Conservation (phyloP, 2,888 invertebrate genomes). For the Peribatodes rhomboidaria region DNA sequence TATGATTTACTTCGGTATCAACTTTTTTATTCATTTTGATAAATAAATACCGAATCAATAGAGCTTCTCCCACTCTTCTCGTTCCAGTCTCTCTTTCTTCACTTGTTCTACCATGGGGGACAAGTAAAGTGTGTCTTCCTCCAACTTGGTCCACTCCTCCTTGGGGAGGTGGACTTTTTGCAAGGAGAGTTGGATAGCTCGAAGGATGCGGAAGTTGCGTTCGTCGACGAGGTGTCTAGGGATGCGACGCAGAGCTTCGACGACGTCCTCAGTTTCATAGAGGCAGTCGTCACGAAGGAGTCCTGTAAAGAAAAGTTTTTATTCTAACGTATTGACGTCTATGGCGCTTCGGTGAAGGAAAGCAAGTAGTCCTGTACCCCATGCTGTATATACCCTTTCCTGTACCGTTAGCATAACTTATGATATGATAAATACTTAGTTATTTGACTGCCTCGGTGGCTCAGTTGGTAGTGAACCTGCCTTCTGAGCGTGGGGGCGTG, state of each 20-base stretch:
- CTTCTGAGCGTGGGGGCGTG: too few species aligned
- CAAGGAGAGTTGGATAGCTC: neutral
- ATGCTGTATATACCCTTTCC: too few species aligned
- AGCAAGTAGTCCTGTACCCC: too few species aligned
- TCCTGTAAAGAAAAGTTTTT: neutral
- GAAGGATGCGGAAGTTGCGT: neutral
- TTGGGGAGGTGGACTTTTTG: constrained; percentile 1
- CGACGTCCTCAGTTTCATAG: constrained; percentile 1
- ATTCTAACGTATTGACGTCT: too few species aligned
- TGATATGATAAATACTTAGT: too few species aligned
- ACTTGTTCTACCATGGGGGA: constrained; percentile 3
- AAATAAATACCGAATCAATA: neutral
- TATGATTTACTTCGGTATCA: neutral
- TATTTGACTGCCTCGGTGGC: too few species aligned
- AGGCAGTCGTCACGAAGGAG: constrained; percentile 6
- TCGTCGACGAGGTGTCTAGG: neutral
- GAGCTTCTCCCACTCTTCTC: constrained; percentile 5
- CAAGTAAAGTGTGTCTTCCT: constrained; percentile 7
- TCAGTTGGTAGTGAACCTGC: too few species aligned
- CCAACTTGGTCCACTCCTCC: constrained; percentile 13
- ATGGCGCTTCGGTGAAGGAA: too few species aligned
- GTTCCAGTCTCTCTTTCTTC: constrained; percentile 6
- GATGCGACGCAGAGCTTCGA: neutral
- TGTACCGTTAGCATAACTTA: too few species aligned
- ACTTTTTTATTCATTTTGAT: neutral